Base-by-base conservation (phyloP, 1,140 invertebrate species). In the Conopomorpha cramerella region DNA sequence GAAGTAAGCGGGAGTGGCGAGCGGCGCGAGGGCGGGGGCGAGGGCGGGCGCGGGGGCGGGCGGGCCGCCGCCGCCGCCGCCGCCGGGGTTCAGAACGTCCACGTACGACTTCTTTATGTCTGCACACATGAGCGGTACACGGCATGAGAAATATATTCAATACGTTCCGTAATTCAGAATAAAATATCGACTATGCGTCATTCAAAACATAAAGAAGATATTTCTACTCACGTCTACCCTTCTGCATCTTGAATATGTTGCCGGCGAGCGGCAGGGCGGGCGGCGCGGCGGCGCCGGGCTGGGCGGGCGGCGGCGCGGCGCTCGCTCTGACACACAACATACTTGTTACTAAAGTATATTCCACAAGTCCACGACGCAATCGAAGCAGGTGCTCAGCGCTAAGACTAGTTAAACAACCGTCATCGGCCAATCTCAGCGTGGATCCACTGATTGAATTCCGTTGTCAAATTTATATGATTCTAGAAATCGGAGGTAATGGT, bases 21-120 rank as follows among this genome's bases (percentile, higher is more conserved):
- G n/a, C n/a, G 55, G 72, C 26, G 67, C 76, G 30, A 57, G 61
- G 11, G 68, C 62, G 2, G 78, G 79, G 3, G 76, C 80, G 39
- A 82, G 58, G 38, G 80, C 58, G 44, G 57, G 68, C 8, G 79
- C 65, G 8, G 76, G 45, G 2, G 77, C 55, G 38, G 67, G 46
- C 16, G 15, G 42, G 11, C 52, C 47, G 13, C 45, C 38, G 39
- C 65, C 55, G 33, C 73, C 74, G 15, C 63, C 73, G 14, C 82
- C 82, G 43, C 80, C 78, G 15, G 87, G 86, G 80, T 91, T 92
- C 67, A 93, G 86, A 17, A 94, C 88, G 72, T 95, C 91, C 34
- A 94, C 89, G 67, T 95, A 95, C 33, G 87, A 87, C 56, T 85
- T 86, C 65, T 88, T 84, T 45, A 88, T 76, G 53, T 86, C 88